These are phyloP conservation scores for Pseudoatta argentina DNA, from an alignment of 1,140 invertebrate genomes.

Conservation along the genomic window DNA sequence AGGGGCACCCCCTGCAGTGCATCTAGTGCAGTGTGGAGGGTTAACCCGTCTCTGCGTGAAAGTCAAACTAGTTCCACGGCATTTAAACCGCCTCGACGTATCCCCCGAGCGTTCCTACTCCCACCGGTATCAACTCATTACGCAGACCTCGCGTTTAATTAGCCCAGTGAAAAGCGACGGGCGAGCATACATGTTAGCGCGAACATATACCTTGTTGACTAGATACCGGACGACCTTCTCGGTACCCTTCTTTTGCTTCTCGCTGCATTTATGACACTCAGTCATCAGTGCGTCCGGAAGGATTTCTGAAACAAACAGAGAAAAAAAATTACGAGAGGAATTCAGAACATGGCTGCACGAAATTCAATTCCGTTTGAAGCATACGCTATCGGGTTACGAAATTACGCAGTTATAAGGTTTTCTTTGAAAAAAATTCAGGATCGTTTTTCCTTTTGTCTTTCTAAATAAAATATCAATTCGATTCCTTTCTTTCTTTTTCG, in stretches of 20 bases:
- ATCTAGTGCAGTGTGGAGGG: background rate
- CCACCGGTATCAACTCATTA: constrained; percentile 46
- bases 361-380: background rate
- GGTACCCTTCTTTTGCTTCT: constrained; percentile 87
- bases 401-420: background rate
- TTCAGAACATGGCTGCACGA: constrained; percentile 13
- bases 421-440: background rate
- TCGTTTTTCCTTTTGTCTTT: background rate
- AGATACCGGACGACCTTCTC: constrained; percentile 87
- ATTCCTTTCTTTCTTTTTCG: background rate
- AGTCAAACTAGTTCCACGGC: constrained; percentile 64
- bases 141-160: constrained; percentile 55
- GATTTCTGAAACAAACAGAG: constrained; percentile 78
- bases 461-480: background rate
- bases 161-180: constrained; percentile 63
- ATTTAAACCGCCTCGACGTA: constrained; percentile 35
- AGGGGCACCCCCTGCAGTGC: background rate
- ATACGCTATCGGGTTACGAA: too few species aligned
- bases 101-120: background rate
- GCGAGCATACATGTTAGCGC: constrained; percentile 27
- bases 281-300: constrained; percentile 88
- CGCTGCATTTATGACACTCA: constrained; percentile 88
- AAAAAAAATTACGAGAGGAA: background rate
- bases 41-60: constrained; percentile 50
- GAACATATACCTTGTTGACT: constrained; percentile 78